These are phyloP conservation scores for Lithophane socia DNA, from an alignment of 2,888 invertebrate species.

Conservation along the genomic window DNA sequence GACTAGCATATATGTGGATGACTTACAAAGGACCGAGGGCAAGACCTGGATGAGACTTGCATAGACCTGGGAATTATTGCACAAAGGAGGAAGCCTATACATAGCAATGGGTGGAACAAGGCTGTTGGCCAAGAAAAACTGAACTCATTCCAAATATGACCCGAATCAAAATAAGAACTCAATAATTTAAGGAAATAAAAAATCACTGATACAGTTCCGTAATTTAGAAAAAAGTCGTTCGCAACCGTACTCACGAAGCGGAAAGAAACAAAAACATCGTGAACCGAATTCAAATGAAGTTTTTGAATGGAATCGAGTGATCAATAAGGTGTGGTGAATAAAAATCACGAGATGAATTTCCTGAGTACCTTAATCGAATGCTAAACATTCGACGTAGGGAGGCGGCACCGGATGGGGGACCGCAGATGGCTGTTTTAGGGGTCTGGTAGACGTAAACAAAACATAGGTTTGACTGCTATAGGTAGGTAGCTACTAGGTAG, in stretches of 20 bases:
- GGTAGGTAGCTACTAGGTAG: not conserved
- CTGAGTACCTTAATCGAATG: constrained; percentile 64
- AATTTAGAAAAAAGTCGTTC: constrained; percentile 33
- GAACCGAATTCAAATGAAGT: constrained; percentile 64
- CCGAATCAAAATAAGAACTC: constrained; percentile 19
- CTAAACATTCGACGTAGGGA: constrained; percentile 64
- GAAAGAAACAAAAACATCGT: constrained; percentile 64
- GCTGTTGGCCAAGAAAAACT: not conserved
- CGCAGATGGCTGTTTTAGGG: constrained; percentile 48
- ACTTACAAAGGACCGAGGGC: too few species aligned
- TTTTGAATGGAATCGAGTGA: constrained; percentile 53
- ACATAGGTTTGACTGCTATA: constrained; percentile 30
- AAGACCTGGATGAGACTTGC: too few species aligned
- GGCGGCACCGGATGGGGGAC: constrained; percentile 53
- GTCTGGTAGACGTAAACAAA: constrained; percentile 59
- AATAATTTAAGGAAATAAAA: constrained; percentile 21
- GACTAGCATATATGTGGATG: not conserved
- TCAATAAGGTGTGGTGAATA: constrained; percentile 62
- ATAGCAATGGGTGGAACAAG: not conserved
- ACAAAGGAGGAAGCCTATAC: not conserved
- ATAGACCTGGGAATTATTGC: too few species aligned
- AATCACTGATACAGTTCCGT: constrained; percentile 36
- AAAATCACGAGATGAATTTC: constrained; percentile 65
- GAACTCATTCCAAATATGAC: not conserved
- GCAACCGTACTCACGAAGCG: constrained; percentile 49